Evolutionary conservation across 2,888 invertebrate genomes (phyloP).

Genomic region (Thereva nobilitata): DNA sequence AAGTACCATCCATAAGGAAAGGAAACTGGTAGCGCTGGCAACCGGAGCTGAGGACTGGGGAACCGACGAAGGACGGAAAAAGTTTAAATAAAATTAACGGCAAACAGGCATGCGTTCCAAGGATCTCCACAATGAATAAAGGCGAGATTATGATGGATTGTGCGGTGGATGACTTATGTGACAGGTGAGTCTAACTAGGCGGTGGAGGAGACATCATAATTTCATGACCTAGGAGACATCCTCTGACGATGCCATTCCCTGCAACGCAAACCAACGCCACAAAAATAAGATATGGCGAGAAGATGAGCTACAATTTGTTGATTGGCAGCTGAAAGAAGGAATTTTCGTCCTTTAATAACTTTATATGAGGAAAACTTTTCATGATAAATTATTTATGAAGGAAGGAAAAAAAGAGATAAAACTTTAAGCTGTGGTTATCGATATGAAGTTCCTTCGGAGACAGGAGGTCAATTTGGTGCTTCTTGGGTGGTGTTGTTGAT

Average conservation of each 20-base stretch:
- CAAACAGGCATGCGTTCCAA: conserved; percentile 17
- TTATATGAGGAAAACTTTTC: no score
- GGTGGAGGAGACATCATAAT: conserved; percentile 12
- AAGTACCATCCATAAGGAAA: no score
- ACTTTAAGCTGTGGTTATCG: no score
- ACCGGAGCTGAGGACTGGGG: conserved; percentile 6
- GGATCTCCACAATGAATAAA: conserved; percentile 16
- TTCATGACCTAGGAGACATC: conserved; percentile 29
- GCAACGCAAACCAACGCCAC: no score
- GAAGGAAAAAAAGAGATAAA: not conserved
- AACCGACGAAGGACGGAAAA: conserved; percentile 1
- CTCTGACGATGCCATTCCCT: conserved; percentile 6
- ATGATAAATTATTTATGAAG: not conserved
- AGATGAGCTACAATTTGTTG: not conserved
- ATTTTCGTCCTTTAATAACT: no score
- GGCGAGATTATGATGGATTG: conserved; percentile 19
- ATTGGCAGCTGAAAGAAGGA: no score
- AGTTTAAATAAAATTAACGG: conserved; percentile 3
- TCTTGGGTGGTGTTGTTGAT: no score
- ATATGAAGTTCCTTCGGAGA: no score
- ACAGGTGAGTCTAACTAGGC: conserved; percentile 22
- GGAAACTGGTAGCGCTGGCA: conserved; percentile 1
- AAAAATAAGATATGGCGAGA: not conserved
- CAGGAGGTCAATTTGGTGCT: no score
- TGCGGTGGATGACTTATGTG: not conserved